Evolutionary conservation across 2,888 invertebrate species (phyloP).

Genomic region (Molanna angustata): DNA sequence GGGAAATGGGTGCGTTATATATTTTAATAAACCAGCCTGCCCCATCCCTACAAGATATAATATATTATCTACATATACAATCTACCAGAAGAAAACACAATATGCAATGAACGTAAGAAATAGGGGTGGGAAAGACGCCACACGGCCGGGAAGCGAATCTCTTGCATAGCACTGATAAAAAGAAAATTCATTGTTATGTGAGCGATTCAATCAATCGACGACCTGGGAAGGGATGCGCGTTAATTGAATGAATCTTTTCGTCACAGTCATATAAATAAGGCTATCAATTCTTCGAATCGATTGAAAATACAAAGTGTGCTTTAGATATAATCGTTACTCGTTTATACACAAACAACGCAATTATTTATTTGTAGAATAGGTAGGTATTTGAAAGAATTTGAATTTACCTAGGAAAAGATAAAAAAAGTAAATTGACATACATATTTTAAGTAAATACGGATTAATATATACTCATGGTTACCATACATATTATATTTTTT

Average conservation of each 20-base stretch:
- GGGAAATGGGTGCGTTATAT: conserved; percentile 26
- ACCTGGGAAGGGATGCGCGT: background rate
- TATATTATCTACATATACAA: conserved; percentile 34
- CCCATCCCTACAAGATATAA: conserved; percentile 25
- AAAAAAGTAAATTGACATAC: too few relatives aligned
- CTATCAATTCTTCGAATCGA: too few relatives aligned
- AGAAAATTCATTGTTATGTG: conserved; percentile 14
- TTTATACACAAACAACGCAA: too few relatives aligned
- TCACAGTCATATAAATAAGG: background rate
- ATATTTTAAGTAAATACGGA: too few relatives aligned
- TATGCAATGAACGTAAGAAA: conserved; percentile 32
- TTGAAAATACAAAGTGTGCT: too few relatives aligned
- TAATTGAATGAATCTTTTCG: background rate
- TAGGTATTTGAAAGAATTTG: too few relatives aligned
- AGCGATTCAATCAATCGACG: conserved; percentile 18
- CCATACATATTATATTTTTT: too few relatives aligned
- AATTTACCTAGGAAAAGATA: too few relatives aligned
- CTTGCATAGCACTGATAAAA: conserved; percentile 19
- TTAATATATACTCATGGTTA: too few relatives aligned
- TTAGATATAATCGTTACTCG: too few relatives aligned
- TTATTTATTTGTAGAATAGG: too few relatives aligned
- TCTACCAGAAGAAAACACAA: conserved; percentile 33
- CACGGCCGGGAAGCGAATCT: background rate
- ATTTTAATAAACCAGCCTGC: conserved; percentile 32
- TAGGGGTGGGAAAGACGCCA: conserved; percentile 1